Evolutionary conservation across 2,113 vertebrate genomes (phyloP), one percentile per base, ranked within the genome.

Genomic region (Eubucco bourcierii): DNA sequence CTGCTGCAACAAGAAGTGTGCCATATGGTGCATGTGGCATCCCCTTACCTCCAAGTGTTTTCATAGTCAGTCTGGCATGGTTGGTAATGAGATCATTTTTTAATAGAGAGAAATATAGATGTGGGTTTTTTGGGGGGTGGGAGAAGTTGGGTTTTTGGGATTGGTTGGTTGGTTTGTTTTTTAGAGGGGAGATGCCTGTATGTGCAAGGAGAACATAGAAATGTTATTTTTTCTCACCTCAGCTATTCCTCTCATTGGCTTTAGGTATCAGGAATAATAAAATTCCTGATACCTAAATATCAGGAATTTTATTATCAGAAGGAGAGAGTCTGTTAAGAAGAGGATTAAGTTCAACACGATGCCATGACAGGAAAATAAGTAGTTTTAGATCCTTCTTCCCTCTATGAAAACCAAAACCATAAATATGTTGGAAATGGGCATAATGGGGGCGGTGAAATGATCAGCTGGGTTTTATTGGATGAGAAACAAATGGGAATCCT

Each of bases 21-120:
- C 93, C 95, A 96, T 94, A 95, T 93, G 92, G 90, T 83, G 52
- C 39, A 9, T 58, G 59, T 83, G 83, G 73, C 7, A 12, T 91
- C 52, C 79, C 59, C 33, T 95, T 94, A 91, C 68, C 88, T 94
- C 15, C 15, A 2, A 95, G 9, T 67, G 41, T 59, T 95, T 77
- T 60, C 41, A 70, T 80, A 89, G 65, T 86, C 61, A 89, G 87
- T 28, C 72, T 95, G 64, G 34, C 25, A 63, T 17, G 21, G 50
- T 37, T 84, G 46, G 39, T 85, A 90, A 93, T 85, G 33, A 94
- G 31, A 25, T 87, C 37, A 47, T 37, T 85, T 70, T 73, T 80
- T 15, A 74, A 52, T 37, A 67, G 18, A 6, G 14, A 84, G 17
- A 81, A 89, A 61, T 64, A 71, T 2, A 33, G 12, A 8, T 52